Conservation (phyloP, 2,888 invertebrate species). For the Heliconius ethilla region DNA sequence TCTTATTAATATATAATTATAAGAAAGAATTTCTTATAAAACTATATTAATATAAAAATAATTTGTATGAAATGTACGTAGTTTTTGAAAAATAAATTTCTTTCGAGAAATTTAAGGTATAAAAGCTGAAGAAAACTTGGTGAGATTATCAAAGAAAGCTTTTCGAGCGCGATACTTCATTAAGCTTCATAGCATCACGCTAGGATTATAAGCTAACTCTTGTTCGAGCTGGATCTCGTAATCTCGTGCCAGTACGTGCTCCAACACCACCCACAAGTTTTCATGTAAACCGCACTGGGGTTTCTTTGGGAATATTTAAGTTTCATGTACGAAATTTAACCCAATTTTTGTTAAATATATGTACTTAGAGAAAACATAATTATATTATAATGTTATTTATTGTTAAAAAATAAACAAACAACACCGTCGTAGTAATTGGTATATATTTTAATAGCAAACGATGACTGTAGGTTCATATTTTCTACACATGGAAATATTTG, state of each 20-base stretch:
- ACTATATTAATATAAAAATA: background rate
- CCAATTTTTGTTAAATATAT: background rate
- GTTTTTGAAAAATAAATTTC: background rate
- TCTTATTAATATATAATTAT: too few species aligned
- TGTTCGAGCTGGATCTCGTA: conserved; percentile 31
- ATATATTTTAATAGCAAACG: background rate
- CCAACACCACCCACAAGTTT: conserved; percentile 20
- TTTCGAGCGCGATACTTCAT: conserved; percentile 25
- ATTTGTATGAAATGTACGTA: background rate
- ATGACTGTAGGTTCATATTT: background rate
- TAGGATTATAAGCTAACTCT: conserved; percentile 26
- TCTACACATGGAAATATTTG: background rate
- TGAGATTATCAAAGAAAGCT: conserved; percentile 18
- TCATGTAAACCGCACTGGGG: conserved; percentile 4
- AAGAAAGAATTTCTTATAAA: too few species aligned
- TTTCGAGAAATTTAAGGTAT: background rate
- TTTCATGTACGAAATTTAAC: conserved; percentile 6
- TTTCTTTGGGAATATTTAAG: conserved; percentile 14
- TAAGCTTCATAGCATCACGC: conserved; percentile 29
- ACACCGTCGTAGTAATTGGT: background rate
- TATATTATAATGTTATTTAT: background rate
- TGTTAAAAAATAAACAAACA: too few species aligned
- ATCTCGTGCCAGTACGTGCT: conserved; percentile 31
- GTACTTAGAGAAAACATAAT: background rate
- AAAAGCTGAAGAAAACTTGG: background rate